A percentile compares a stretch with the other conserved stretches of the same genome.
These are phyloP conservation scores for Micrasema minimum DNA, from an alignment of 1,140 invertebrate genomes.

Conservation along the genomic window DNA sequence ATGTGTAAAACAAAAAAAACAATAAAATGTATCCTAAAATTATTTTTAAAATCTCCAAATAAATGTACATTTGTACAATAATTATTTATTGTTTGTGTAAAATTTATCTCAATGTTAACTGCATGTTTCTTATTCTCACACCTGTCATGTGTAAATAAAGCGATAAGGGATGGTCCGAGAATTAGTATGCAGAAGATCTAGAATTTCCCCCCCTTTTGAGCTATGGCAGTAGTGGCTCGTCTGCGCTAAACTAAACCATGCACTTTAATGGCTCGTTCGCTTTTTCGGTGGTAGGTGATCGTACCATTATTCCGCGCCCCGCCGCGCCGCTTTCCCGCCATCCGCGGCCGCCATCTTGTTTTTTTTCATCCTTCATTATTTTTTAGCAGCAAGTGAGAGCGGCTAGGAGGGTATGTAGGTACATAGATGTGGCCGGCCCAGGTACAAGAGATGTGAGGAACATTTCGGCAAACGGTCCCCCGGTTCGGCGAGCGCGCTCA, in stretches of 20 bases:
- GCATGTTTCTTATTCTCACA: too few species aligned
- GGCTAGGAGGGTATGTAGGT: constrained; percentile 35
- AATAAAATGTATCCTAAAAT: too few species aligned
- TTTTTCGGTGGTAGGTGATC: constrained; percentile 47
- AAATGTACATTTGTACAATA: too few species aligned
- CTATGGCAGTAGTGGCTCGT: neutral
- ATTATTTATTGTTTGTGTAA: too few species aligned
- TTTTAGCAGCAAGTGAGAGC: constrained; percentile 51
- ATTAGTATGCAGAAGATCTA: too few species aligned
- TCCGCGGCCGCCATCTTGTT: constrained; percentile 27
- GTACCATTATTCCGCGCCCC: constrained; percentile 30
- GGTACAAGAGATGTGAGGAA: constrained; percentile 38
- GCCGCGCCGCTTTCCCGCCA: constrained; percentile 17
- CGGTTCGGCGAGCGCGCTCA: constrained; percentile 26
- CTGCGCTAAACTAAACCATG: constrained; percentile 13
- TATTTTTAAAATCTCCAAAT: too few species aligned
- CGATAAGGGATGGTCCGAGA: too few species aligned
- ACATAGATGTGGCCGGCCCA: constrained; percentile 44
- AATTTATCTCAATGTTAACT: too few species aligned
- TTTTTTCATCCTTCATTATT: constrained; percentile 49
- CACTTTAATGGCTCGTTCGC: constrained; percentile 39
- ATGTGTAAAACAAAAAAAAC: too few species aligned
- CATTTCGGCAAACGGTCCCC: constrained; percentile 40
- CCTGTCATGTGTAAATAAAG: too few species aligned
- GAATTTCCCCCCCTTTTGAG: too few species aligned